Conservation (phyloP, 2,888 invertebrate species). For the Chrysina gloriosa region DNA sequence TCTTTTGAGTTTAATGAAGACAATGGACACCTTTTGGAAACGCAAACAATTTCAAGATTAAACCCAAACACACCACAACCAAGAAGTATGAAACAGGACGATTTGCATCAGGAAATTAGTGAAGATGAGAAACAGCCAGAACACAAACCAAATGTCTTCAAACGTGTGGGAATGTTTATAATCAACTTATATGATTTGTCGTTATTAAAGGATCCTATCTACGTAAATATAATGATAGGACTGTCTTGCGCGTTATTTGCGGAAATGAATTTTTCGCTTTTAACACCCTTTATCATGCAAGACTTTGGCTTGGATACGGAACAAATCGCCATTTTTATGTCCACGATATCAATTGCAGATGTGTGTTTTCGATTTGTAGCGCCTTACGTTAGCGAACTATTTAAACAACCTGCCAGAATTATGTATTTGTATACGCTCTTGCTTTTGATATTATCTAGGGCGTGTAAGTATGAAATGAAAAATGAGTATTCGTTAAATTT, state of each 20-base stretch:
- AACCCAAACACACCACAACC: not conserved
- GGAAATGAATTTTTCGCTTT: slow-evolving; percentile 75
- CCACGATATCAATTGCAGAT: slow-evolving; percentile 68
- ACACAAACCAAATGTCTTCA: not conserved
- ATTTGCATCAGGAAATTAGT: not conserved
- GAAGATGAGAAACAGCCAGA: slow-evolving; percentile 5
- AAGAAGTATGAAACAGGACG: not conserved
- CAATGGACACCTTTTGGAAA: too few relatives aligned
- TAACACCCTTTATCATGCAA: slow-evolving; percentile 75
- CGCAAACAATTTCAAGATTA: too few relatives aligned
- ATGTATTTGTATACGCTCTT: slow-evolving; percentile 74
- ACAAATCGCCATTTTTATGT: slow-evolving; percentile 73
- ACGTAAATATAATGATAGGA: slow-evolving; percentile 75
- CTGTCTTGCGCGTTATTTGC: slow-evolving; percentile 76
- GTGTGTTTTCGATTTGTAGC: slow-evolving; percentile 73
- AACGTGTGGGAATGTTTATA: slow-evolving; percentile 58
- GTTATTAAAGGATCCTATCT: slow-evolving; percentile 74
- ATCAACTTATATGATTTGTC: slow-evolving; percentile 73
- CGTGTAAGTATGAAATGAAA: slow-evolving; percentile 70
- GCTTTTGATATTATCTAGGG: slow-evolving; percentile 71
- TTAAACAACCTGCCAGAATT: slow-evolving; percentile 70
- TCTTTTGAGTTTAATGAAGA: too few relatives aligned
- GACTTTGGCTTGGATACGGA: slow-evolving; percentile 71
- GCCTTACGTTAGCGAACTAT: slow-evolving; percentile 75
- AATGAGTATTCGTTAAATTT: too few relatives aligned